Percentiles rank a stretch among this genome's conserved stretches.
Evolutionary conservation across 2,113 vertebrate species (phyloP).

Genomic region (Oryctolagus cuniculus): mOryCun1.1 NC_091438.1:23844001-23844500

Average conservation of each 20-base stretch:
- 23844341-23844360: too few relatives aligned
- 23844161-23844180: not conserved
- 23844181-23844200: not conserved
- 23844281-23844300: not conserved
- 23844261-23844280: not conserved
- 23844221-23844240: accelerated
- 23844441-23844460: not conserved
- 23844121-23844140: not conserved
- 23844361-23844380: not conserved
- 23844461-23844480: too few relatives aligned
- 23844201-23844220: not conserved
- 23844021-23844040: too few relatives aligned
- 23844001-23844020: not conserved
- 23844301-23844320: not conserved
- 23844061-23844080: too few relatives aligned
- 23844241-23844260: not conserved
- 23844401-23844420: not conserved
- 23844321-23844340: too few relatives aligned
- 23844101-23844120: too few relatives aligned
- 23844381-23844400: not conserved
- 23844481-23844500: not conserved
- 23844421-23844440: not conserved
- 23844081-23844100: too few relatives aligned
- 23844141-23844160: not conserved
- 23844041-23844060: not conserved